Evolutionary conservation across 2,888 invertebrate genomes (phyloP), one percentile per base, ranked within the genome.

Genomic region (Germaria angustata): DNA sequence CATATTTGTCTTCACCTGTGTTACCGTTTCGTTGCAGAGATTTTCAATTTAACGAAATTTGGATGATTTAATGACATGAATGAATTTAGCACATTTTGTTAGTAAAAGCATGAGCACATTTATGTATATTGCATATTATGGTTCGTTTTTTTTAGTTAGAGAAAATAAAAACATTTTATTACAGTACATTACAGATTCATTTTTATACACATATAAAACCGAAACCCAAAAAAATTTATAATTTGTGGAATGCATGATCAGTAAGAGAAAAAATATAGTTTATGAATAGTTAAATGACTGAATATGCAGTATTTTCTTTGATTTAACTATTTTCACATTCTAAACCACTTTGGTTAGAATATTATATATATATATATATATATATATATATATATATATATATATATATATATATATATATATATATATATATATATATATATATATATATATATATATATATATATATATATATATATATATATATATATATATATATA

Each of bases 161-260:
- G 39, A 28, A 69, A 32, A 59, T 20, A 75, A 73, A 28, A 66
- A 34, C 22, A 61, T 51, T 66, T 51, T 28, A 76, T 59, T 22
- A 53, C 24, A 75, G 32, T 55, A 65, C 46, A 75, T 61, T 61
- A 5, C 22, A 75, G 55, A 44, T 17, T 41, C 28, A 22, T 53
- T 68, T 68, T 44, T 22, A 55, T 20, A 53, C 24, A 65, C 28
- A 72, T 66, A 53, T 63, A 78, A 75, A 73, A 78, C 65, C 73
- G 79, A 79, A 82, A 79, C 79, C 82, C 69, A 79, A 82, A 75
- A 75, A 76, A 79, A 71, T n/a, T n/a, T 75, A 79, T 75, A 79
- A 71, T 76, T 82, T 82, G 79, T 71, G 75, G 78, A 65, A 78
- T 81, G 81, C 81, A 81, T 81, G 78, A 81, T 78, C 61, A 53